These are phyloP conservation scores for Lontra canadensis DNA, from an alignment of 2,113 vertebrate genomes.

Conservation along the genomic window DNA sequence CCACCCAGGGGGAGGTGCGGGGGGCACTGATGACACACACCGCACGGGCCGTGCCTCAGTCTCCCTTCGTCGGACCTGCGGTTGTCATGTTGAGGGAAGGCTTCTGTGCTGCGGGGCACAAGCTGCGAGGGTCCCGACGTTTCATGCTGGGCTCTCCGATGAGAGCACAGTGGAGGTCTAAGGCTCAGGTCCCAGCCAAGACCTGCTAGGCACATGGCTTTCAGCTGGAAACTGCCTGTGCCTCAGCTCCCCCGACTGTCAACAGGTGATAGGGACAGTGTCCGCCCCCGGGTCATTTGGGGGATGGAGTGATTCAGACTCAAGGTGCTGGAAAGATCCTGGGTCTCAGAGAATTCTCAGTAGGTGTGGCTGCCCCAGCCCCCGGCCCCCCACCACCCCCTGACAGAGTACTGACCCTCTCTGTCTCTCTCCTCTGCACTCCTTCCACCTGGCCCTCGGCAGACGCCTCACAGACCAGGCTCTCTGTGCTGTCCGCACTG, in stretches of 20 bases:
- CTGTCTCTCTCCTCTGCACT: rapidly evolving
- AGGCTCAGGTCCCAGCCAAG: neutral
- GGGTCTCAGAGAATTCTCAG: neutral
- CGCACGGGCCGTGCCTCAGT: neutral
- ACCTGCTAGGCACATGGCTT: rapidly evolving
- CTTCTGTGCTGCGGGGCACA: neutral
- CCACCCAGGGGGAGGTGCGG: rapidly evolving
- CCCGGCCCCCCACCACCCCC: rapidly evolving
- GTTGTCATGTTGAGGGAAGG: neutral
- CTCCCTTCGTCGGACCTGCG: too few species aligned
- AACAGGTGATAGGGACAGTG: rapidly evolving
- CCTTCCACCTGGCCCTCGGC: neutral
- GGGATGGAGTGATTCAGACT: too few species aligned
- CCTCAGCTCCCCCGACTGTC: neutral
- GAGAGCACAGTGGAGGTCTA: rapidly evolving
- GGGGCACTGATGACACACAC: neutral
- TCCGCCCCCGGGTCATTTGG: neutral
- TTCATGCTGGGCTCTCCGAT: rapidly evolving
- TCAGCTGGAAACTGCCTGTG: rapidly evolving
- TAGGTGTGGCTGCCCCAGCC: neutral
- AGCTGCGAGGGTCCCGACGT: rapidly evolving
- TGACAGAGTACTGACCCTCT: neutral
- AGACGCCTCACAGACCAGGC: neutral
- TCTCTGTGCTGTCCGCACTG: neutral
- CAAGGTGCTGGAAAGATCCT: neutral